Base-by-base conservation (phyloP, 2,888 invertebrate species). In the Dyspetes luteomarginatus region DNA sequence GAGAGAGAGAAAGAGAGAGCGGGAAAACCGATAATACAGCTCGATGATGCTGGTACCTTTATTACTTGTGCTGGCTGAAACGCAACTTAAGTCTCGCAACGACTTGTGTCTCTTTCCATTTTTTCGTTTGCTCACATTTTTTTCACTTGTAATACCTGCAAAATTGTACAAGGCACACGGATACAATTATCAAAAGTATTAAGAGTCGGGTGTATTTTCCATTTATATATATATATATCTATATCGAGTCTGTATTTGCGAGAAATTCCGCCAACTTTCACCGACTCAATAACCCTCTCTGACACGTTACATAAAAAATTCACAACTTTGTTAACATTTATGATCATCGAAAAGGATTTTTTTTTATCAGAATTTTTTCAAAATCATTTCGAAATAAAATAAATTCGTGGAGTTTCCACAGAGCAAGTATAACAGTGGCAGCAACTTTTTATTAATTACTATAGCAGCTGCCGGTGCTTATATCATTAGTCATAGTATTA, bases 31-130 rank as follows among this genome's bases (percentile, higher is more conserved):
- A n/a, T 24, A 88, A 88, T 89, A 82, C 88, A n/a, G 87, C 88
- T 89, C 90, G 86, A 86, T 89, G 58, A 9, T 36, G 36, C 12
- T 36, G 88, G 88, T 93, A 93, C 93, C 93, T 93, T 93, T 93
- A 90, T 81, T 77, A 81, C 92, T 92, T 86, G 93, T 91, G 91
- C 93, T 92, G 87, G 92, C 91, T 86, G 92, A 90, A 88, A 92
- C 92, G 93, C 94, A 94, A 94, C 94, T 94, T 91, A 94, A 93
- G 92, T 94, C 94, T 92, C 94, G 93, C 88, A 94, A 94, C 89
- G 93, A 93, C 93, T 94, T 94, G 92, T 92, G 92, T 89, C 92
- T 92, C 91, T 92, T 93, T 92, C 92, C 93, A 92, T 93, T 93
- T 93, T 90, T 90, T 91, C 88, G 91, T 91, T 93, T 93, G 92